These are phyloP conservation scores for Dasysyrphus albostriatus DNA, from an alignment of 2,888 invertebrate species.

Conservation along the genomic window DNA sequence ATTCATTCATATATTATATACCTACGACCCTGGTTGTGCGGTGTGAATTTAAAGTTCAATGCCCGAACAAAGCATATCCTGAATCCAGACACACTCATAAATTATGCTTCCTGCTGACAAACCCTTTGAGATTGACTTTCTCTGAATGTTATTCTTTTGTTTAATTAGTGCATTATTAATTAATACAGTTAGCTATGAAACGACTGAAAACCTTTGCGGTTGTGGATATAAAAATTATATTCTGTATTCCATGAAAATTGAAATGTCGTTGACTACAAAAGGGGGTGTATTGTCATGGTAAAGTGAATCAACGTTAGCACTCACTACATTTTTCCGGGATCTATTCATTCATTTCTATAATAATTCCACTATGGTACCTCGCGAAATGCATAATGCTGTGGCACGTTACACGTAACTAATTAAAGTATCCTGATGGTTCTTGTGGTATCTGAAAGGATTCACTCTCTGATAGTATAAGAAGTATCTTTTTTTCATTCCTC, in stretches of 20 bases:
- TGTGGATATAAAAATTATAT: conserved; percentile 35
- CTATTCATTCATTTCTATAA: conserved; percentile 55
- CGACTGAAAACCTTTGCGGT: conserved; percentile 18
- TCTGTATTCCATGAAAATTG: conserved; percentile 32
- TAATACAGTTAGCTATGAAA: conserved; percentile 43
- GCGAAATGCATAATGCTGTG: conserved; percentile 15
- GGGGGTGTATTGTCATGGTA: conserved; percentile 36
- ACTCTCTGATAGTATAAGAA: conserved; percentile 12
- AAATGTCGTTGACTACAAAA: conserved; percentile 65
- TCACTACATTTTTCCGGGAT: conserved; percentile 54
- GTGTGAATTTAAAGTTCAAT: conserved; percentile 60
- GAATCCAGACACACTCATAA: conserved; percentile 68
- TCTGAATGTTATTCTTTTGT: conserved; percentile 66
- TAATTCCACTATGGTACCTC: conserved; percentile 39
- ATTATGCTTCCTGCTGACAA: conserved; percentile 62
- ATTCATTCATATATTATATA: neutral
- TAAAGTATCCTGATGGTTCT: conserved; percentile 53
- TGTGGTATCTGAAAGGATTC: conserved; percentile 21
- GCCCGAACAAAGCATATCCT: conserved; percentile 53
- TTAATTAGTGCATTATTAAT: conserved; percentile 74
- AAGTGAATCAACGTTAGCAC: conserved; percentile 44
- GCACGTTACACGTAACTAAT: conserved; percentile 56
- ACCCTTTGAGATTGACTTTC: conserved; percentile 59
- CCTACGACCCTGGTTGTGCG: neutral
- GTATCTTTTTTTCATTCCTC: conserved; percentile 30